These are phyloP conservation scores for Cherax quadricarinatus DNA, from an alignment of 1,140 invertebrate species.

Conservation along the genomic window DNA sequence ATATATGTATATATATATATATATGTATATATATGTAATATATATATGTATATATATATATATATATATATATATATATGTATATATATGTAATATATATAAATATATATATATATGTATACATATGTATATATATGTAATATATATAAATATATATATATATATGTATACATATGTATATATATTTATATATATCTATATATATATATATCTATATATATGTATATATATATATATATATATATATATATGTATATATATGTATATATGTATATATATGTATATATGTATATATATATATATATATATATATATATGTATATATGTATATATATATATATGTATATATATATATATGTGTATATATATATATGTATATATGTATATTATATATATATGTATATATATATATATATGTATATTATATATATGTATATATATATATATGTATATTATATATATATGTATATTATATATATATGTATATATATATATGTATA, in stretches of 20 bases:
- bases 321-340: constrained; percentile 2
- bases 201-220: constrained; percentile 4
- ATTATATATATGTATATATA: constrained; percentile 9
- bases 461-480: neutral
- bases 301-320: constrained; percentile 4
- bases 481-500: constrained; percentile 1
- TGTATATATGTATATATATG: neutral
- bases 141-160: constrained; percentile 7
- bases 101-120: neutral
- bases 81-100: constrained; percentile 7
- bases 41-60: neutral
- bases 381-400: neutral
- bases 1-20: neutral
- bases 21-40: constrained; percentile 1
- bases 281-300: neutral
- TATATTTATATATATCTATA: neutral
- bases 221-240: neutral
- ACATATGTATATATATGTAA: no score
- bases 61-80: constrained; percentile 5
- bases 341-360: neutral
- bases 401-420: neutral
- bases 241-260: constrained; percentile 2
- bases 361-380: constrained; percentile 8
- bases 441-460: constrained; percentile 6
- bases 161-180: neutral